Base-by-base conservation (phyloP, 2,888 invertebrate species). In the Andrena marginata region DNA sequence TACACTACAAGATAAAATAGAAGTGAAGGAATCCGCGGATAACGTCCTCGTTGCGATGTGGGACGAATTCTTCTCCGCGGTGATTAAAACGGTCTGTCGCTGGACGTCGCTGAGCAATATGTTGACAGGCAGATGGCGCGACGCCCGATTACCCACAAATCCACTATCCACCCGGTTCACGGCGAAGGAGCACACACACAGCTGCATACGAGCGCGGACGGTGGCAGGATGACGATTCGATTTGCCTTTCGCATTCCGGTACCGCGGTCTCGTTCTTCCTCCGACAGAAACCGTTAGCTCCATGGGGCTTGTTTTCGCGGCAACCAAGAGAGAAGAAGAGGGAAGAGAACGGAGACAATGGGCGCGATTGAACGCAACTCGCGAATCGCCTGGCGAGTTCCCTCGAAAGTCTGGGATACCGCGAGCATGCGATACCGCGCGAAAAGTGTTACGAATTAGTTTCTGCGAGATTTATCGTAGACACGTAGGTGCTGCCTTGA, bases 271-370 rank as follows among this genome's bases (percentile, higher is more conserved):
- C 65, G 16, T 79, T 70, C 64, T 56, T 64, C 64, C 48, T 7
- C 31, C 72, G 20, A 35, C 35, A 59, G 42, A 35, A 67, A 83
- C 82, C 77, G 77, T 82, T 82, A 83, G 49, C 59, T 60, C 60
- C 67, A 5, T 29, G 48, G 33, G 48, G 6, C 70, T 51, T 31
- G 69, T 72, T 51, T 62, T 26, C 23, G 29, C 54, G 23, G 16
- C 8, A 26, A 68, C 60, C 67, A 6, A 23, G 26, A 8, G 49
- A 49, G 20, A 7, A 42, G 26, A 70, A 49, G 20, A 8, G 42
- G 26, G 67, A 51, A 54, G 67, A 65, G 48, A 54, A 51, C 63
- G 29, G 64, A 72, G 51, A 79, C 79, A 73, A 69, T 79, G 68
- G 54, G 13, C 10, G 63, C 31, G 62, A 79, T 75, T 20, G 56